These are phyloP conservation scores for Microplitis mediator DNA, from an alignment of 1,140 invertebrate species.

Conservation along the genomic window DNA sequence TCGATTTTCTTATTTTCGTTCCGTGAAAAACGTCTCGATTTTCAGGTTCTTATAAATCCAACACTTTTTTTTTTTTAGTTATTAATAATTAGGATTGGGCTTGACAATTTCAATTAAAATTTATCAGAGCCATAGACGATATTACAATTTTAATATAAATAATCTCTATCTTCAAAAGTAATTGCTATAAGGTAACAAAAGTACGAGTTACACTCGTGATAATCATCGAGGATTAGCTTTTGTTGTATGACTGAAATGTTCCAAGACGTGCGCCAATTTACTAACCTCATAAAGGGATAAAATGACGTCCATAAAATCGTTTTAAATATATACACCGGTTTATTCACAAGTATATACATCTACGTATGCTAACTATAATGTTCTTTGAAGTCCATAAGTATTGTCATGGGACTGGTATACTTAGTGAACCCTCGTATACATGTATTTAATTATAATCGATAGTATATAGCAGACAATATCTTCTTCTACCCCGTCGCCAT, in stretches of 20 bases:
- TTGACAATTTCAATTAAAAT: no score
- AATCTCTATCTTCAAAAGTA: background rate
- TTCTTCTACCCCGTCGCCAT: slow-evolving; percentile 19
- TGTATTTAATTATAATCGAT: background rate
- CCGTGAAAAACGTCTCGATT: no score
- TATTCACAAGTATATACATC: background rate
- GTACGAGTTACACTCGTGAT: background rate
- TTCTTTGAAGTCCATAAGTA: slow-evolving; percentile 20
- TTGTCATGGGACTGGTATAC: background rate
- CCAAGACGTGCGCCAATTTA: slow-evolving; percentile 11
- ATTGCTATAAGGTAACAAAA: background rate
- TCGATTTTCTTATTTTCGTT: no score
- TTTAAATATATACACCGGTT: no score
- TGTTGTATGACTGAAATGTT: background rate
- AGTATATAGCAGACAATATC: slow-evolving; percentile 4
- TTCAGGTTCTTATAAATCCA: background rate
- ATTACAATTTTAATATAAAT: no score
- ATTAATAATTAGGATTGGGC: no score
- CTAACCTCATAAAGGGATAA: slow-evolving; percentile 1
- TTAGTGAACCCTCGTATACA: background rate
- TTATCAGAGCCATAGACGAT: no score
- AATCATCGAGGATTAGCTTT: slow-evolving; percentile 13
- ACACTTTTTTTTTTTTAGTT: background rate
- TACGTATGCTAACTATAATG: slow-evolving; percentile 1
- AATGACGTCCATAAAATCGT: background rate